Evolutionary conservation across 2,888 invertebrate genomes (phyloP).

Genomic region (Eilema caniola): DNA sequence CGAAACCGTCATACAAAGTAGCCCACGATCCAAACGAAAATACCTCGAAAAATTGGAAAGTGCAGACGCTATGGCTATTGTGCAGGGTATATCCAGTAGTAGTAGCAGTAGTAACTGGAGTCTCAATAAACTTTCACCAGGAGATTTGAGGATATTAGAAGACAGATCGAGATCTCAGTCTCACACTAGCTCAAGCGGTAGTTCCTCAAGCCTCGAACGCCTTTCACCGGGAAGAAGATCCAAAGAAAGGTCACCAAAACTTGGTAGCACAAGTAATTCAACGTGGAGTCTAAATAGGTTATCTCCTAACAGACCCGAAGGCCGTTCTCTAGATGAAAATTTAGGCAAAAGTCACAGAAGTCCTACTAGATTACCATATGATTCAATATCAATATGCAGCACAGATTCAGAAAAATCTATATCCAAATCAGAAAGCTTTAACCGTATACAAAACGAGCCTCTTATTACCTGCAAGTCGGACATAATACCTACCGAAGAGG

Average conservation of each 20-base stretch:
- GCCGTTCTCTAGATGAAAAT: slow-evolving; percentile 81
- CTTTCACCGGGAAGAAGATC: slow-evolving; percentile 83
- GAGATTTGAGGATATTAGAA: slow-evolving; percentile 82
- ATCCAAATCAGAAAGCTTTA: slow-evolving; percentile 85
- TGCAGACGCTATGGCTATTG: slow-evolving; percentile 78
- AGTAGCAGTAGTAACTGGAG: slow-evolving; percentile 86
- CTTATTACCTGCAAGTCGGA: slow-evolving; percentile 84
- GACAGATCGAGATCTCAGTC: slow-evolving; percentile 81
- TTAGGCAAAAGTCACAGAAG: slow-evolving; percentile 79
- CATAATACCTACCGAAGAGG: slow-evolving; percentile 81
- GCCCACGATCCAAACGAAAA: slow-evolving; percentile 85
- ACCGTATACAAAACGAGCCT: slow-evolving; percentile 82
- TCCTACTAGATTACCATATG: slow-evolving; percentile 81
- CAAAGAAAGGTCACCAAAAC: slow-evolving; percentile 83
- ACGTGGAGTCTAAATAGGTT: slow-evolving; percentile 84
- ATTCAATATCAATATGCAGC: slow-evolving; percentile 83
- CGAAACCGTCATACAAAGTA: slow-evolving; percentile 89
- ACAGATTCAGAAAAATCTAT: slow-evolving; percentile 85
- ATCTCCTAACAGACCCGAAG: slow-evolving; percentile 83
- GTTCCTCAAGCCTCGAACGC: slow-evolving; percentile 82
- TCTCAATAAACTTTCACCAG: slow-evolving; percentile 82
- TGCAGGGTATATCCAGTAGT: slow-evolving; percentile 83
- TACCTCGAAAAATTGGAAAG: slow-evolving; percentile 84
- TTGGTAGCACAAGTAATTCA: slow-evolving; percentile 83
- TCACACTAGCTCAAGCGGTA: slow-evolving; percentile 84